Base-by-base conservation (phyloP, 2,888 invertebrate species). In the Cheilosia pagana region DNA sequence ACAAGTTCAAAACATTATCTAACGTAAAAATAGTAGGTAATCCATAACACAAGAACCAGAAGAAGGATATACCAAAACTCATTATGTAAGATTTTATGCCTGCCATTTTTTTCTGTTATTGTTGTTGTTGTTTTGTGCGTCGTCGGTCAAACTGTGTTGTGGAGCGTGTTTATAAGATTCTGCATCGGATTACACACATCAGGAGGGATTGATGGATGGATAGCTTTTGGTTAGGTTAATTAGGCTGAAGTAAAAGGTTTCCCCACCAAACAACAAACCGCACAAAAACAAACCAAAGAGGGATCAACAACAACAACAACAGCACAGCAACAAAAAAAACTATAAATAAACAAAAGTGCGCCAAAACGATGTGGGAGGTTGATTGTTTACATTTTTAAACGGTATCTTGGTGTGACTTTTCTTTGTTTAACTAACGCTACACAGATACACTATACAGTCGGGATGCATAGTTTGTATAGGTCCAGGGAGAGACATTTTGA, bases 361-460 rank as follows among this genome's bases (percentile, higher is more conserved):
- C 85, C 79, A 85, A 79, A 65, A 63, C 85, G 60, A 65, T 75
- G 75, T 85, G 85, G 85, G 68, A 75, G 85, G 85, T 75, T 70
- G 53, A 31, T 70, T 79, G 75, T 85, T 79, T 67, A 68, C 74
- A 39, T 63, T 68, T 16, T 50, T 50, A 28, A 48, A 2, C 31
- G 65, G 39, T 14, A n/a, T 28, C 50, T 52, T 43, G 31, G 3
- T 62, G 67, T 62, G 63, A 70, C 23, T 63, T 63, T 59, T 19
- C 21, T 39, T 39, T 31, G 59, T 48, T 35, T 28, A 41, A 7
- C 28, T 28, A 21, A 21, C 7, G 8, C 5, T 45, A 6, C 8
- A 28, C 25, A n/a, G n/a, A 3, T 25, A 3, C 23, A n/a, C 21
- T 21, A 48, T 14, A 23, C n/a, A 65, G 65, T 35, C n/a, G 16